phyloP scores from a whole-genome alignment of 2,113 vertebrate genomes.

The Orientallactaga bullata region DNA sequence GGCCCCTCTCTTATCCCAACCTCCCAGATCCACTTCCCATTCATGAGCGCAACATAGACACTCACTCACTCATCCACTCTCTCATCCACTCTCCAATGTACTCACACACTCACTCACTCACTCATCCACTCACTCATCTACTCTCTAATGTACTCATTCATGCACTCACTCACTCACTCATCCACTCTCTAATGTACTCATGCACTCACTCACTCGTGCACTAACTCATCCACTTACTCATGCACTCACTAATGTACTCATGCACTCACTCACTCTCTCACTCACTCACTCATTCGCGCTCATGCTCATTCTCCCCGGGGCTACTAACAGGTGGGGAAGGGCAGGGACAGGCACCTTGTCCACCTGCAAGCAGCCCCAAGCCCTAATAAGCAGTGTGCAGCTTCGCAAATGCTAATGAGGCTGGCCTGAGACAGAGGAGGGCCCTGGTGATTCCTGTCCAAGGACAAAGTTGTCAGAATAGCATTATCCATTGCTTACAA shows the following conservation, averaged over 20 bases:
- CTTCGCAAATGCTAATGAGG: background rate
- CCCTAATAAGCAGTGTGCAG: background rate
- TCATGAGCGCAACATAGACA: background rate
- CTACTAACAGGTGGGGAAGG: accelerated
- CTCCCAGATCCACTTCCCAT: background rate
- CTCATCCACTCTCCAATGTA: background rate
- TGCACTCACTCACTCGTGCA: background rate
- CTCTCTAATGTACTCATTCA: background rate
- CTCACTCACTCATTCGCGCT: background rate
- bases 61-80: background rate
- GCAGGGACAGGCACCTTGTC: background rate
- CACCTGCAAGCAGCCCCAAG: too few relatives aligned
- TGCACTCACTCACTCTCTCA: background rate
- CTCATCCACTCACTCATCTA: background rate
- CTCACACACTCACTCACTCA: background rate
- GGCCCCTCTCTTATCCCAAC: background rate
- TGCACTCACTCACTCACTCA: background rate
- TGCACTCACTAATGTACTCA: background rate
- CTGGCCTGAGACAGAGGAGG: background rate
- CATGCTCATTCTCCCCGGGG: background rate
- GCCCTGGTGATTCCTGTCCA: background rate
- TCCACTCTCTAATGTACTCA: background rate
- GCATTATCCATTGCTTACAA: background rate
- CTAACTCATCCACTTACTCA: background rate
- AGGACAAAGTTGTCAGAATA: conserved; percentile 32